Conservation (phyloP, 2,113 vertebrate genomes). For the Myocastor coypus region DNA sequence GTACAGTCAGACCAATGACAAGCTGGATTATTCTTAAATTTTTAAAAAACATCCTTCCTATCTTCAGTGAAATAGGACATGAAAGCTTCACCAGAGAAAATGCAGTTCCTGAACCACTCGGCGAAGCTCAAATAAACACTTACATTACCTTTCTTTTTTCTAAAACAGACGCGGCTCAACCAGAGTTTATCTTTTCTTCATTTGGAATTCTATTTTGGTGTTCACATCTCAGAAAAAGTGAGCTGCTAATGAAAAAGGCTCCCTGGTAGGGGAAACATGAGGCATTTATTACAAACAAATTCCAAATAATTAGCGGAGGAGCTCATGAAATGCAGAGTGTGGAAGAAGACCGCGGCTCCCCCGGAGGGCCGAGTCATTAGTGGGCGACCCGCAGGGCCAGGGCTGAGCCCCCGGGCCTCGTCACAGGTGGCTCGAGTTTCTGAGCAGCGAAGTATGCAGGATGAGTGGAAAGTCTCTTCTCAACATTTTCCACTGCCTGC, state of each 20-base stretch:
- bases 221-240: conserved; percentile 80
- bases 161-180: conserved; percentile 75
- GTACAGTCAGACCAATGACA: conserved; percentile 39
- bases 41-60: conserved; percentile 62
- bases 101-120: not conserved
- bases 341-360: conserved; percentile 80
- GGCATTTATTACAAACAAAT: conserved; percentile 89
- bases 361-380: conserved; percentile 82
- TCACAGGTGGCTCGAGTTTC: conserved; percentile 91
- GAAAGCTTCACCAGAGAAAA: conserved; percentile 59
- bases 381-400: conserved; percentile 83
- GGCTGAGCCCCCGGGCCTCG: conserved; percentile 84
- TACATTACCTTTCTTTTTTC: conserved; percentile 78
- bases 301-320: conserved; percentile 89
- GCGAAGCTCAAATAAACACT: conserved; percentile 73
- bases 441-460: conserved; percentile 83
- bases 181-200: conserved; percentile 84
- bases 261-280: conserved; percentile 85
- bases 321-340: conserved; percentile 83
- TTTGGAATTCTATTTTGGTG: conserved; percentile 83
- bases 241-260: conserved; percentile 74
- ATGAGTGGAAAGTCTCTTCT: conserved; percentile 88
- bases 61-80: conserved; percentile 73
- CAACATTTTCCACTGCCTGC: conserved; percentile 84
- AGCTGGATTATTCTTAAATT: conserved; percentile 31